Evolutionary conservation across 2,888 invertebrate genomes (phyloP), one percentile per base, ranked within the genome.

Genomic region (Watsonalla binaria): DNA sequence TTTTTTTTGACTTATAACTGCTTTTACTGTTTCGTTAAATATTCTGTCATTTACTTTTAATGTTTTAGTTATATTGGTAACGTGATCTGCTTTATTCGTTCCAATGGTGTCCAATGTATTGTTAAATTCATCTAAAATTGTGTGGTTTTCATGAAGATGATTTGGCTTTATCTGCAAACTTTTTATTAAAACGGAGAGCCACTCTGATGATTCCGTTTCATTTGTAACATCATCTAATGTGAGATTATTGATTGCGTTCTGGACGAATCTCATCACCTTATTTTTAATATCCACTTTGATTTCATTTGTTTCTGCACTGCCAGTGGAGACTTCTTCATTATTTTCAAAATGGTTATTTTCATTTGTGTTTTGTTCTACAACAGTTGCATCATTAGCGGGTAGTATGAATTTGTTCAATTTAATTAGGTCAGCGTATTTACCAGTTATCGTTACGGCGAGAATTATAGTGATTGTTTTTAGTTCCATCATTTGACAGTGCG

Each of bases 371-470:
- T 7, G 11, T 11, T 5, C n/a, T 0, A 55, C 46, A 48, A 15
- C 57, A 1, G 55, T 51, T 0, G 55, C 55, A 48, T 65, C 59
- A 6, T 64, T 67, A 2, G 35, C 49, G 48, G 51, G 54, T 42
- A 58, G 60, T 6, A 57, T 55, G 0, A 59, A 6, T 6, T 60
- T 6, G 0, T 57, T 39, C 6, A 58, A 50, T 53, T 50, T 24
- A 24, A 66, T 55, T 9, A 62, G 13, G 15, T 51, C 56, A 4
- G 54, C 13, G 24, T 24, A 24, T 48, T 33, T 11, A 52, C 49
- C 48, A 39, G 14, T 53, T 49, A 51, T 50, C 0, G 11, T 42
- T 5, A 42, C 42, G 6, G 42, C 42, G 42, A 42, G 42, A 42
- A 11, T 5, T 11, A 11, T 11, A 5, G 11, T 0, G 11, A 42